These are phyloP conservation scores for Eupithecia vulgata DNA, from an alignment of 2,888 invertebrate species.

Conservation along the genomic window DNA sequence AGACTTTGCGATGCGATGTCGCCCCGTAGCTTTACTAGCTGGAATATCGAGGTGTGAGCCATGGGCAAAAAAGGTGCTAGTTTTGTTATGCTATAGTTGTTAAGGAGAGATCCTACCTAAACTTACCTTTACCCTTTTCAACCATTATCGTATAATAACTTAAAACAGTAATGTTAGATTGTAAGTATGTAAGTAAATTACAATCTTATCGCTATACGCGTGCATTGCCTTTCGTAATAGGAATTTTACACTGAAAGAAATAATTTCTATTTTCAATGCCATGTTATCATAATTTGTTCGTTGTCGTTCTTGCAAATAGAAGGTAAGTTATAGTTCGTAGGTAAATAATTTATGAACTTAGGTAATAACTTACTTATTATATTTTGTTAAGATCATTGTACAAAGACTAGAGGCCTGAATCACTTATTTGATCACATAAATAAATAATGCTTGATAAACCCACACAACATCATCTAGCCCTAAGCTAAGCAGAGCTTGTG, in stretches of 20 bases:
- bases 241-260: slow-evolving; percentile 59
- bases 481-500: too few species aligned
- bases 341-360: neutral
- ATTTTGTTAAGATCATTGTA: too few species aligned
- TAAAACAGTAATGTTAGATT: slow-evolving; percentile 3
- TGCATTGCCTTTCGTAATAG: slow-evolving; percentile 63
- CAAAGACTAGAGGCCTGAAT: too few species aligned
- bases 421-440: too few species aligned
- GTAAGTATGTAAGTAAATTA: slow-evolving; percentile 6
- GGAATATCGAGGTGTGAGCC: neutral
- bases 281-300: slow-evolving; percentile 8
- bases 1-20: too few species aligned
- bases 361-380: neutral
- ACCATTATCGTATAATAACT: slow-evolving; percentile 1
- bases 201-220: slow-evolving; percentile 56
- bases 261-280: slow-evolving; percentile 1
- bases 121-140: neutral
- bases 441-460: too few species aligned
- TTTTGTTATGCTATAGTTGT: neutral
- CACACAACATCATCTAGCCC: neutral
- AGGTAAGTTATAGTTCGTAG: neutral
- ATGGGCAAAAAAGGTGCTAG: neutral
- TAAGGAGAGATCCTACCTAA: neutral
- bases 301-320: neutral
- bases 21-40: neutral